These are phyloP conservation scores for Pipa parva DNA, from an alignment of 2,113 vertebrate species.

Conservation along the genomic window DNA sequence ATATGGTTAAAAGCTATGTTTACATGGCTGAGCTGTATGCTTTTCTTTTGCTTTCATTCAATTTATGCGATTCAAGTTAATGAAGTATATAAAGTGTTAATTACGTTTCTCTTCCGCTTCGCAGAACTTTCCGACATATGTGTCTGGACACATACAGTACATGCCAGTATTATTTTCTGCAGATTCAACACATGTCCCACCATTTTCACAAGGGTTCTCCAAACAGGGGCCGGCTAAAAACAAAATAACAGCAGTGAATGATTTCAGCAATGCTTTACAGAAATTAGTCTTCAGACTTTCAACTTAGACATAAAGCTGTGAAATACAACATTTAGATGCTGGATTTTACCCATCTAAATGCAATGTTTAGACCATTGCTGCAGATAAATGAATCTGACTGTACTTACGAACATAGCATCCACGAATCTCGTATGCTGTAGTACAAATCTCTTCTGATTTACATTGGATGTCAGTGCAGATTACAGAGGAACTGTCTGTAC, in stretches of 20 bases:
- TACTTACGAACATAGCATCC: slow-evolving; percentile 58
- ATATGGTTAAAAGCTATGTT: too few species aligned
- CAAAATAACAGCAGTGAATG: background rate
- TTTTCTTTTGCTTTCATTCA: too few species aligned
- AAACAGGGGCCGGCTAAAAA: slow-evolving; percentile 53
- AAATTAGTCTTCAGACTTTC: too few species aligned
- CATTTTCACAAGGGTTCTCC: slow-evolving; percentile 53
- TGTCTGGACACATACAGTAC: slow-evolving; percentile 48
- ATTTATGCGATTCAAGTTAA: too few species aligned
- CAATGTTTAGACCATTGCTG: too few species aligned
- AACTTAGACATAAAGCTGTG: too few species aligned
- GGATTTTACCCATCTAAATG: too few species aligned
- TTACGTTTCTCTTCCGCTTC: slow-evolving; percentile 46
- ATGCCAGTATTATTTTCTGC: background rate
- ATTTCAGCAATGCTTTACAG: too few species aligned
- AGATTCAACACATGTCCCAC: slow-evolving; percentile 49
- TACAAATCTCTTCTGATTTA: slow-evolving; percentile 42
- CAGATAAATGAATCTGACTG: too few species aligned
- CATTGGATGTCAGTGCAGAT: slow-evolving; percentile 35
- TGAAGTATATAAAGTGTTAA: background rate
- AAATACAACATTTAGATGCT: too few species aligned
- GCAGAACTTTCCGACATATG: slow-evolving; percentile 44
- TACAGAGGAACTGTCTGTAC: slow-evolving; percentile 50
- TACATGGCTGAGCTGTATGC: too few species aligned
- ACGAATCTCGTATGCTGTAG: slow-evolving; percentile 45